phyloP scores from a whole-genome alignment of 2,888 invertebrate species.

The Chaetoderma sp. region DNA sequence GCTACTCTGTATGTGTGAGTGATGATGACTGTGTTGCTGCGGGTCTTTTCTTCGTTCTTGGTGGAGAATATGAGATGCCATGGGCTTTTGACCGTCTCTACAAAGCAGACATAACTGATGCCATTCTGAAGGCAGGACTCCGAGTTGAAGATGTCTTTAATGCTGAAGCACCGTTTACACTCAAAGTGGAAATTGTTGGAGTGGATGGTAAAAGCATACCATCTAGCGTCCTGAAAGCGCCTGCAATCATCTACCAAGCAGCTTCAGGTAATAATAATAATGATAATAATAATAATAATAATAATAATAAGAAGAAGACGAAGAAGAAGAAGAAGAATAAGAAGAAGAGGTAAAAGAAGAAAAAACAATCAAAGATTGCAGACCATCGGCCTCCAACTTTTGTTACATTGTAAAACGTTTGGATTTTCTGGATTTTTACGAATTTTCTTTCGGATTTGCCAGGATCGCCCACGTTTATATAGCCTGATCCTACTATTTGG shows the following conservation, averaged over 20 bases:
- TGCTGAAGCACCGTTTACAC: constrained; percentile 19
- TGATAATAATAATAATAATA: too few relatives aligned
- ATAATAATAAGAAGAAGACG: too few relatives aligned
- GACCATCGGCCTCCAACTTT: too few relatives aligned
- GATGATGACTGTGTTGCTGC: constrained; percentile 11
- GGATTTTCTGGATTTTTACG: too few relatives aligned
- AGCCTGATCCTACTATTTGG: too few relatives aligned
- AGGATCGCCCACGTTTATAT: too few relatives aligned
- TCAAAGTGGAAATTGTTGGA: constrained; percentile 24
- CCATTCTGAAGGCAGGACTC: constrained; percentile 21
- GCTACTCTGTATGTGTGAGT: constrained; percentile 18
- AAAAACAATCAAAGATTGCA: too few relatives aligned
- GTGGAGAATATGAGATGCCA: constrained; percentile 35
- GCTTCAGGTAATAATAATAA: constrained; percentile 34
- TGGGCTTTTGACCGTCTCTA: constrained; percentile 38
- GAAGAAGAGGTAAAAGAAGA: too few relatives aligned
- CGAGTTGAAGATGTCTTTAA: constrained; percentile 31
- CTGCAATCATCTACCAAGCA: constrained; percentile 30
- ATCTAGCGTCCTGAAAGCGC: constrained; percentile 14
- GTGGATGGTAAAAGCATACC: constrained; percentile 22
- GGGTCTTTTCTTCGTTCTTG: constrained; percentile 23
- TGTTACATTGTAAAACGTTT: too few relatives aligned
- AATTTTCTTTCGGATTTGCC: too few relatives aligned
- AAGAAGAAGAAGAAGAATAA: too few relatives aligned
- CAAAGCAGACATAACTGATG: constrained; percentile 37